phyloP scores from a whole-genome alignment of 2,797 vertebrate genomes.

The Myotis pilosus region DNA sequence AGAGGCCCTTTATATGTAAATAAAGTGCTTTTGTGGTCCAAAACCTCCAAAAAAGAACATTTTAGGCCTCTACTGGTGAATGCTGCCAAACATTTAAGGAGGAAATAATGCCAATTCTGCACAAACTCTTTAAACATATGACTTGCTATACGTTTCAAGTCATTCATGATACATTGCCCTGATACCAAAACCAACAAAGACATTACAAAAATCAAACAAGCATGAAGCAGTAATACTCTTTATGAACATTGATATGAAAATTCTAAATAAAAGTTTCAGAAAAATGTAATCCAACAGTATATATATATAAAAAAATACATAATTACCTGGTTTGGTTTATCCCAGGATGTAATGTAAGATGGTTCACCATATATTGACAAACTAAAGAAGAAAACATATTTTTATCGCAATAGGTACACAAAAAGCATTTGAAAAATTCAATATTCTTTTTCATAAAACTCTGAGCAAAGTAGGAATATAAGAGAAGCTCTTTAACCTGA shows the following conservation, averaged over 20 bases:
- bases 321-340: not conserved
- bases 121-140: not conserved
- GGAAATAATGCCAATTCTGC: not conserved
- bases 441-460: not conserved
- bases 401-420: not conserved
- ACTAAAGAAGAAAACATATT: not conserved
- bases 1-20: not conserved
- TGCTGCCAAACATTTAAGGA: not conserved
- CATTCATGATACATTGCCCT: not conserved
- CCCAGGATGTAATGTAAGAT: not conserved
- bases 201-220: not conserved
- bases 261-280: conserved; percentile 17
- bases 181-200: not conserved
- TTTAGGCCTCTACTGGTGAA: not conserved
- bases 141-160: not conserved
- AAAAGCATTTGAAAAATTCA: not conserved
- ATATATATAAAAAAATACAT: not conserved
- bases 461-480: not conserved
- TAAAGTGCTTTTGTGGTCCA: not conserved
- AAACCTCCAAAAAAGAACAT: not conserved
- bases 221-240: not conserved
- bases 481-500: not conserved
- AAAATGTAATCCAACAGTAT: not conserved
- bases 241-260: not conserved
- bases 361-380: not conserved